Conservation (phyloP, 2,797 vertebrate species). For the Semotilus atromaculatus region DNA sequence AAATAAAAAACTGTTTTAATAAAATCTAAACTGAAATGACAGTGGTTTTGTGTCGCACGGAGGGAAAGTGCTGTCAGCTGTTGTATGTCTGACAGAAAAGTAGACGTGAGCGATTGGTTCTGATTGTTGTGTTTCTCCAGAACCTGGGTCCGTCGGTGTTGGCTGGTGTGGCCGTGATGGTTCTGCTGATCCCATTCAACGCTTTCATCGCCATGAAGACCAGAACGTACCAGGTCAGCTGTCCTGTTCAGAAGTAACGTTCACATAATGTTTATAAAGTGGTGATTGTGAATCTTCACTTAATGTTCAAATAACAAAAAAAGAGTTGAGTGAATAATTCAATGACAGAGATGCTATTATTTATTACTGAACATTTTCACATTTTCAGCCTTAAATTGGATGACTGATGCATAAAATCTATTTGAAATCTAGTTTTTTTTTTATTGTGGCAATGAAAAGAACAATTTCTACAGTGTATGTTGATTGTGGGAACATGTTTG, state of each 20-base stretch:
- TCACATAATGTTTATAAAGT: too few species aligned
- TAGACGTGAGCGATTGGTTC: neutral
- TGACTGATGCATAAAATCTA: too few species aligned
- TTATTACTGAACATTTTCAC: neutral
- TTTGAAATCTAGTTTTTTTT: neutral
- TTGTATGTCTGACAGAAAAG: neutral
- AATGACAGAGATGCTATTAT: neutral
- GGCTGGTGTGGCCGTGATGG: constrained; percentile 93
- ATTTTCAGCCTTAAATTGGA: neutral
- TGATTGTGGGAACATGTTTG: neutral
- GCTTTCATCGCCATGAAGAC: constrained; percentile 92
- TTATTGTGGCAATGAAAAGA: neutral
- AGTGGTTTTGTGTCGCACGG: too few species aligned
- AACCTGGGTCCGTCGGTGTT: constrained; percentile 89
- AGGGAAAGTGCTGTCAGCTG: neutral
- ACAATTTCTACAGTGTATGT: neutral
- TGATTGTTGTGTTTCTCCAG: constrained; percentile 64
- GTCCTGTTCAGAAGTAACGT: neutral
- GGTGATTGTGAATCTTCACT: too few species aligned
- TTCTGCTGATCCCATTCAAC: constrained; percentile 93
- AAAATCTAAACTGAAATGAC: too few species aligned
- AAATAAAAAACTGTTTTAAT: too few species aligned
- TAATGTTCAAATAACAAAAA: neutral
- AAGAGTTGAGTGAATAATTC: neutral
- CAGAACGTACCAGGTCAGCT: constrained; percentile 85